phyloP scores from a whole-genome alignment of 2,797 vertebrate genomes.

The Eurystomus glaucurus region DNA sequence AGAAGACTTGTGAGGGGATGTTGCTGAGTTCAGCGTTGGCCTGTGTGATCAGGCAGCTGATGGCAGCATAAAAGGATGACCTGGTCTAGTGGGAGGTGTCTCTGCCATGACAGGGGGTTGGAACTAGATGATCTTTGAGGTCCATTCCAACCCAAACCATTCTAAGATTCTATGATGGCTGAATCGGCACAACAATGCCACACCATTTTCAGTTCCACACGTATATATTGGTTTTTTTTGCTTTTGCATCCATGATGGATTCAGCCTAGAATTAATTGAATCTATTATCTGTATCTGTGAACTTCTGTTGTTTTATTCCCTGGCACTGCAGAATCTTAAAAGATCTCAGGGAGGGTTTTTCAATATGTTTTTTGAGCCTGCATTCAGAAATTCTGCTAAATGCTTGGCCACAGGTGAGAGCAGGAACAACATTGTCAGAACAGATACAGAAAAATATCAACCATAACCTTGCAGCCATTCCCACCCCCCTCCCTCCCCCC shows the following conservation, averaged over 20 bases:
- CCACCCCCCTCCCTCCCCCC: no score
- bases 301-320: not conserved
- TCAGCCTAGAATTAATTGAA: not conserved
- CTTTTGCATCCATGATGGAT: not conserved
- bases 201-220: not conserved
- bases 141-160: no score
- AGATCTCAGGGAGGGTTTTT: not conserved
- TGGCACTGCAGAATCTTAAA: not conserved
- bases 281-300: not conserved
- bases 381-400: not conserved
- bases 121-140: no score
- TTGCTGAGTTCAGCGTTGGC: no score
- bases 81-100: no score
- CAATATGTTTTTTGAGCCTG: not conserved
- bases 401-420: not conserved
- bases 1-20: no score
- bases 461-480: not conserved
- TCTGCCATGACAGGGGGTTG: no score
- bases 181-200: not conserved
- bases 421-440: not conserved
- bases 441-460: rapidly evolving
- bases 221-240: not conserved
- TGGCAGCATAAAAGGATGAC: no score
- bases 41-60: no score
- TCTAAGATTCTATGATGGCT: no score